Percentiles rank a stretch among this genome's conserved stretches.
phyloP scores from a whole-genome alignment of 1,140 invertebrate genomes.

The Eriocheir sinensis region DNA sequence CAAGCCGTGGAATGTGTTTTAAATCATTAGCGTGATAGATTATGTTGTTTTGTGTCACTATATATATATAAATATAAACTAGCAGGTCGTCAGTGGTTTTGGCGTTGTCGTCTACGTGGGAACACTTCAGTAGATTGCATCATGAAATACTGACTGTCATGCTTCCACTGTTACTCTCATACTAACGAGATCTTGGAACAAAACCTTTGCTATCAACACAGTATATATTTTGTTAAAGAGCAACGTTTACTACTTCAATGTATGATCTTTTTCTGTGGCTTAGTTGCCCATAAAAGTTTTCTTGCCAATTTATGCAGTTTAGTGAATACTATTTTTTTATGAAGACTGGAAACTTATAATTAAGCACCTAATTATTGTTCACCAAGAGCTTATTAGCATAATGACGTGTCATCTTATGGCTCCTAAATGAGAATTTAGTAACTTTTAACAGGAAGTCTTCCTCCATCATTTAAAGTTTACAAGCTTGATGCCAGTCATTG shows the following conservation, averaged over 20 bases:
- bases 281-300: background rate
- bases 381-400: background rate
- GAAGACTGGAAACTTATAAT: background rate
- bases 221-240: background rate
- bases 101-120: background rate
- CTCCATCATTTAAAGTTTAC: background rate
- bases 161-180: background rate
- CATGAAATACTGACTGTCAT: background rate
- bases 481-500: background rate
- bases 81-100: background rate
- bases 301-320: background rate
- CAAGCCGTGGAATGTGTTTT: background rate
- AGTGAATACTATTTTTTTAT: background rate
- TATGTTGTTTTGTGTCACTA: slow-evolving; percentile 25
- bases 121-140: background rate
- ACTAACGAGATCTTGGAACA: background rate
- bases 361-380: background rate
- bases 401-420: background rate
- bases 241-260: background rate
- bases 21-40: slow-evolving; percentile 5
- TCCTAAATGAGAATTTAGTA: background rate
- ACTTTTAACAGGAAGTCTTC: background rate
- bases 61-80: background rate
- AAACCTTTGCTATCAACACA: background rate
- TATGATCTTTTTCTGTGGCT: background rate